Evolutionary conservation across 1,140 invertebrate species (phyloP), one percentile per base, ranked within the genome.

Genomic region (Drosophila bocki): DNA sequence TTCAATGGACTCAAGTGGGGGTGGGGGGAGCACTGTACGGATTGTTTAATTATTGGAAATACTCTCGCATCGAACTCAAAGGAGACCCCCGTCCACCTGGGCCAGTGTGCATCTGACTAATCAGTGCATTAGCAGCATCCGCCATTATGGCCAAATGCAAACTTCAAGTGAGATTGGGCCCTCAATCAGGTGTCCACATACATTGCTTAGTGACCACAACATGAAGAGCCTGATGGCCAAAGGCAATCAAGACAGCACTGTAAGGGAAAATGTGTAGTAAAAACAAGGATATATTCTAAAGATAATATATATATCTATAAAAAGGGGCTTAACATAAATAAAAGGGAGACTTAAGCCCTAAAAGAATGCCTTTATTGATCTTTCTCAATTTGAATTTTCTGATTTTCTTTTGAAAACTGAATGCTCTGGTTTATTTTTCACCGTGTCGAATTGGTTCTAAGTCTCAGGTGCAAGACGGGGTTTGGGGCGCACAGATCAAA

Each of bases 41-140:
- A 87, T 88, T 88, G 84, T 90, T 88, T 90, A 88, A 88, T 88
- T 88, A 88, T 90, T 83, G 85, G 85, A 84, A 85, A 85, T 90
- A 68, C 85, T 71, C 63, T 76, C 37, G 72, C 51, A 56, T 53
- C 33, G n/a, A 68, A 19, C 63, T 83, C 84, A 83, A 80, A 87
- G 84, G 71, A 32, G 45, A 29, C 35, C 41, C 41, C 22, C 29
- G 9, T 51, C 12, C 12, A 0, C 33, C n/a, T 26, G 51, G 15
- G 12, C 29, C 44, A 68, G 56, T 76, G 62, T 74, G 54, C 60
- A 48, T 37, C 54, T 53, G 22, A 69, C 64, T 82, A 87, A 88
- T 87, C 83, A 84, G 84, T 87, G 83, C 83, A 84, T 69, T 82
- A 77, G 70, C 68, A 62, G 71, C 51, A 61, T 80, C 37, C 45